A percentile compares a stretch with the other conserved stretches of the same genome.
Conservation (phyloP, 2,113 vertebrate genomes). For the Microcebus lehilahytsara region DNA sequence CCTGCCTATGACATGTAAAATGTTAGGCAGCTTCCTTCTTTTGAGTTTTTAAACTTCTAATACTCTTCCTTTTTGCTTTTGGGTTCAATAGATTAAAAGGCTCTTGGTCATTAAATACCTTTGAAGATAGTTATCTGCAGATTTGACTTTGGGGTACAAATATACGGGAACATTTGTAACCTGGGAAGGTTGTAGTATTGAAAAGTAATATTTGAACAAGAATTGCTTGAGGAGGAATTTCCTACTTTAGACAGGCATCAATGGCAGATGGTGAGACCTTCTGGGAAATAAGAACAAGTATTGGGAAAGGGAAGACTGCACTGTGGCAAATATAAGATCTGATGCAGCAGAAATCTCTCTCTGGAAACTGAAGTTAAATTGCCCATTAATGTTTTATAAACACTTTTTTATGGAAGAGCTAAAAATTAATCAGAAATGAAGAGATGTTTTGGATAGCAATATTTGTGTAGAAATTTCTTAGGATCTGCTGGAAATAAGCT, state of each 20-base stretch:
- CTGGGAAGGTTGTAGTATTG: conserved; percentile 48
- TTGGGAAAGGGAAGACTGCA: conserved; percentile 62
- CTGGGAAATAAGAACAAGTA: conserved; percentile 77
- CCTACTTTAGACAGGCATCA: conserved; percentile 69
- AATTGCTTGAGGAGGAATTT: conserved; percentile 73
- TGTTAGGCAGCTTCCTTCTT: conserved; percentile 16
- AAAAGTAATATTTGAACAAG: conserved; percentile 76
- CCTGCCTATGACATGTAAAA: neutral
- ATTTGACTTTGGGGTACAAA: conserved; percentile 74
- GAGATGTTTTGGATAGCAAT: conserved; percentile 46
- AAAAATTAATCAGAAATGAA: conserved; percentile 71
- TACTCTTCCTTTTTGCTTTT: conserved; percentile 64
- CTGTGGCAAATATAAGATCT: conserved; percentile 64
- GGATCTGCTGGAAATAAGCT: conserved; percentile 11
- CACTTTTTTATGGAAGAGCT: conserved; percentile 61
- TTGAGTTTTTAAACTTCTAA: conserved; percentile 45
- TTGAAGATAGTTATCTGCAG: conserved; percentile 65
- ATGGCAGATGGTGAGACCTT: conserved; percentile 73
- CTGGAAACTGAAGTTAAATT: conserved; percentile 74
- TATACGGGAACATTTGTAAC: conserved; percentile 70
- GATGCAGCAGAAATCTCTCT: conserved; percentile 77
- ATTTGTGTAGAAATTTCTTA: conserved; percentile 40
- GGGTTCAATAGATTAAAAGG: conserved; percentile 71
- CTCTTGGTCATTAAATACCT: conserved; percentile 70
- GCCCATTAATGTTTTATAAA: conserved; percentile 80